phyloP scores from a whole-genome alignment of 2,113 vertebrate species.

The Nymphicus hollandicus region DNA sequence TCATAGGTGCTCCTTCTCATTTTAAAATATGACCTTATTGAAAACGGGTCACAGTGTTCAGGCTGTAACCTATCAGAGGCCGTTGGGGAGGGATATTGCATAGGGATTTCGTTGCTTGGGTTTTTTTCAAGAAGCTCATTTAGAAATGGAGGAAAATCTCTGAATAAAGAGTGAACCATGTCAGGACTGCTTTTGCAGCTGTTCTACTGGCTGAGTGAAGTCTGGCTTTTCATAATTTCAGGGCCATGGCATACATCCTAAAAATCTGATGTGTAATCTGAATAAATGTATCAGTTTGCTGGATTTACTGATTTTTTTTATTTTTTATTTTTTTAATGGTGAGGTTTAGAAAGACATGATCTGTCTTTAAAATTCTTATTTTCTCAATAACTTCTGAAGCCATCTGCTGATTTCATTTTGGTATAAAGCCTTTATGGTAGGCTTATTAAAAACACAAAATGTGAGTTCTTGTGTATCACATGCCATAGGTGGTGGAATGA shows the following conservation, averaged over 20 bases:
- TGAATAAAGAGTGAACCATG: neutral
- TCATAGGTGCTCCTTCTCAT: neutral
- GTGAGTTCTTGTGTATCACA: neutral
- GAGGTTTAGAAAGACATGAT: neutral
- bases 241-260: neutral
- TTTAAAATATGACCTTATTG: neutral
- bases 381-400: neutral
- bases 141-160: neutral
- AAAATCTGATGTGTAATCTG: neutral
- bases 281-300: neutral
- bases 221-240: neutral
- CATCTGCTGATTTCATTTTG: neutral
- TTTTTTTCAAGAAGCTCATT: neutral
- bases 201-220: neutral
- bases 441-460: neutral
- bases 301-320: neutral
- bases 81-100: neutral
- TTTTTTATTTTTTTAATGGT: neutral
- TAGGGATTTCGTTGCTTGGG: neutral
- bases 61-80: neutral
- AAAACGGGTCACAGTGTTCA: neutral
- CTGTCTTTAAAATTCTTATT: neutral
- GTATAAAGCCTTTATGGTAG: neutral
- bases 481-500: neutral
- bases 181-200: neutral